Percentiles rank a stretch among this genome's conserved stretches.
These are phyloP conservation scores for Taenaris catops DNA, from an alignment of 2,888 invertebrate genomes.

Conservation along the genomic window DNA sequence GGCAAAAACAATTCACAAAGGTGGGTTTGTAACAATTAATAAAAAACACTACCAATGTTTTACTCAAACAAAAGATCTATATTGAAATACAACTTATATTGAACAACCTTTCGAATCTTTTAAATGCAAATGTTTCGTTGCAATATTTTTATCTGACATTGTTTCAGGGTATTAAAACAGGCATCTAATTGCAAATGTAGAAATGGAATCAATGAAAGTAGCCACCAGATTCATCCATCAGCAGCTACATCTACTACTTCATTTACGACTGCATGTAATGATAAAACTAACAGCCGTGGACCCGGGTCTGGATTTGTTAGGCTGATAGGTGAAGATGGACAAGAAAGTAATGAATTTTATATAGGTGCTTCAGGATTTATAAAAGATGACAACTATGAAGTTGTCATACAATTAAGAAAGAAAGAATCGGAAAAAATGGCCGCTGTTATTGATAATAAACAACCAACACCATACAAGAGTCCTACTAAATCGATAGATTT, in stretches of 20 bases:
- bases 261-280: conserved; percentile 41
- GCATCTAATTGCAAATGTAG: conserved; percentile 1
- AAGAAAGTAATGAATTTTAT: conserved; percentile 57
- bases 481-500: conserved; percentile 1
- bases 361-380: conserved; percentile 58
- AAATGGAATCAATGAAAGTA: conserved; percentile 18
- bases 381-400: conserved; percentile 63
- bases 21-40: not conserved
- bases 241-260: conserved; percentile 43
- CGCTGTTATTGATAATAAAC: too few species aligned
- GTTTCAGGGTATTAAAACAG: conserved; percentile 1
- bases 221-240: conserved; percentile 28
- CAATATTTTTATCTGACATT: not conserved
- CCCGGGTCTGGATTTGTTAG: conserved; percentile 46
- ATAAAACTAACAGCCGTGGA: conserved; percentile 30
- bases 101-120: not conserved
- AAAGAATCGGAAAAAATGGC: conserved; percentile 36
- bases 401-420: conserved; percentile 63
- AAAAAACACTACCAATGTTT: too few species aligned
- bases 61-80: too few species aligned
- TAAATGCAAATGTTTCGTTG: too few species aligned
- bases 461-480: not conserved
- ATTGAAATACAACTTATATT: too few species aligned
- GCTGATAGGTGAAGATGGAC: conserved; percentile 43
- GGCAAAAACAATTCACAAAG: not conserved